A percentile compares a stretch with the other conserved stretches of the same genome.
Evolutionary conservation across 2,113 vertebrate species (phyloP).

Genomic region (Salvelinus alpinus): DNA sequence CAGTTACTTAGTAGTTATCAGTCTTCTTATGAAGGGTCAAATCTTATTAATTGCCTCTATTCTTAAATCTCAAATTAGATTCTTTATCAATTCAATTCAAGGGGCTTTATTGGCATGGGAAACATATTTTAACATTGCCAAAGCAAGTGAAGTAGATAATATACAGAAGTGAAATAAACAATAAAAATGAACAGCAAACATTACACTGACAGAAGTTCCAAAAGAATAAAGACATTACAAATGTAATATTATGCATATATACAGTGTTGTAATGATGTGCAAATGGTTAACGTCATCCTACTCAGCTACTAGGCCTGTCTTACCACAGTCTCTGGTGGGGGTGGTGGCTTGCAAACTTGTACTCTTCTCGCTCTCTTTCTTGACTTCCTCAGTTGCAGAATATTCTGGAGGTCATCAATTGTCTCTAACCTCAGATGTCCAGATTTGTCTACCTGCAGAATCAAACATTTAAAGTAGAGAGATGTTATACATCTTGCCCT

Average conservation of each 20-base stretch:
- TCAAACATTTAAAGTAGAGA: neutral
- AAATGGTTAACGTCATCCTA: neutral
- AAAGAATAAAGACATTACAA: no score
- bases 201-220: neutral
- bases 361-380: constrained; percentile 86
- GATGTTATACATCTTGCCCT: neutral
- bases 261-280: no score
- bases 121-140: no score
- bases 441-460: constrained; percentile 74
- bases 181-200: neutral
- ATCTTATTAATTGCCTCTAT: neutral
- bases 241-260: no score
- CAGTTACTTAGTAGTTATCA: neutral
- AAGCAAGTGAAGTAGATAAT: no score
- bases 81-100: neutral
- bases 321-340: constrained; percentile 77
- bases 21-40: no score
- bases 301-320: constrained; percentile 41
- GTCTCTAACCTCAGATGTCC: constrained; percentile 89
- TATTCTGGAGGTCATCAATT: constrained; percentile 90
- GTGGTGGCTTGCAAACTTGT: constrained; percentile 66
- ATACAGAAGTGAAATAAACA: no score
- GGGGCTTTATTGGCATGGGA: no score
- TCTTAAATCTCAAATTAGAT: neutral
- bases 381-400: constrained; percentile 88